A percentile compares a stretch with the other conserved stretches of the same genome.
phyloP scores from a whole-genome alignment of 2,888 invertebrate species.

The Cyclophora punctaria region DNA sequence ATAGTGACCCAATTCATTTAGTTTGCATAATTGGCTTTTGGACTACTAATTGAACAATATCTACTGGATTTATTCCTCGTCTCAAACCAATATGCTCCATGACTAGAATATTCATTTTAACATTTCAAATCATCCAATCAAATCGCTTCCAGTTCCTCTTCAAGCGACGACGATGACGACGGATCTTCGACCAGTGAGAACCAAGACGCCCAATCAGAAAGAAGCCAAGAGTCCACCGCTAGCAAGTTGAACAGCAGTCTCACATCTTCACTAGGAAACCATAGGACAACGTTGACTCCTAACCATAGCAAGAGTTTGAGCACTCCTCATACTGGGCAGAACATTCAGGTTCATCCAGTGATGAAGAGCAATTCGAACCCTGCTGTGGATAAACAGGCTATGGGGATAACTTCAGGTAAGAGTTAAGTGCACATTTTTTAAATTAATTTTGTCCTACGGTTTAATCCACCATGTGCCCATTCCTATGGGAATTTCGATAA shows the following conservation, averaged over 20 bases:
- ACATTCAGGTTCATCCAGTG: conserved; percentile 59
- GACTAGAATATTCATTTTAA: neutral
- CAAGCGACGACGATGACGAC: conserved; percentile 80
- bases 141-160: conserved; percentile 76
- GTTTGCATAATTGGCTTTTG: no score
- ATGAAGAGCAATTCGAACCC: conserved; percentile 71
- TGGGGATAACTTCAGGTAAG: conserved; percentile 65
- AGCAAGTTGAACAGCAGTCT: conserved; percentile 37
- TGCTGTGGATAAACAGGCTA: conserved; percentile 68
- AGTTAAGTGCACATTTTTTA: neutral
- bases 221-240: conserved; percentile 53
- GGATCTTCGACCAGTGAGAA: conserved; percentile 69
- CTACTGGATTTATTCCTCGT: no score
- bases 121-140: neutral
- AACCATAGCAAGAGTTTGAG: conserved; percentile 63
- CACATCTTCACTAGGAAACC: conserved; percentile 33
- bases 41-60: no score
- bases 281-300: conserved; percentile 42
- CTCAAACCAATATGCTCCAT: no score
- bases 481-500: no score
- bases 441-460: no score
- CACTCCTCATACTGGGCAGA: conserved; percentile 60
- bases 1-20: no score
- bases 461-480: no score
- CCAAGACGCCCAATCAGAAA: conserved; percentile 56